These are phyloP conservation scores for Paratrypauchen microcephalus DNA, from an alignment of 2,797 vertebrate species.

Conservation along the genomic window DNA sequence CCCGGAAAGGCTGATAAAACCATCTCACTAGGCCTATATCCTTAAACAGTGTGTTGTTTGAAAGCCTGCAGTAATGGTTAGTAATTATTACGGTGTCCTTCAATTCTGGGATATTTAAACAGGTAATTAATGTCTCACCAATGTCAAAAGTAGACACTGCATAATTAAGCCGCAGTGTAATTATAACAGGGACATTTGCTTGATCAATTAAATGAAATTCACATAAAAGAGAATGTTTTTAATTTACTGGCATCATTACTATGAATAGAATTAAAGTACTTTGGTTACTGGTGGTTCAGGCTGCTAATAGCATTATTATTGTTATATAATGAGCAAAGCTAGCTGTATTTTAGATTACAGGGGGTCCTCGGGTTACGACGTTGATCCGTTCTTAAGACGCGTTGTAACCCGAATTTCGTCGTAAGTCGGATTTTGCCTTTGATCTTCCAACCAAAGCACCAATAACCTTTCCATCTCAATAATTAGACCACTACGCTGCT, in stretches of 20 bases:
- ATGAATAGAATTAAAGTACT: background rate
- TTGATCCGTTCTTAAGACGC: no score
- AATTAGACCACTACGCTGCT: no score
- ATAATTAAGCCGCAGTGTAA: conserved; percentile 11
- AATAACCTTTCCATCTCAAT: no score
- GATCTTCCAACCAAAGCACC: no score
- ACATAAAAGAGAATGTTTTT: conserved; percentile 9
- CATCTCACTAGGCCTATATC: background rate
- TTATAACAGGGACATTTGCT: conserved; percentile 9
- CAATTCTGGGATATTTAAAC: conserved; percentile 6
- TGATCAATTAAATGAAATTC: conserved; percentile 13
- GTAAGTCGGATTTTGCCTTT: no score
- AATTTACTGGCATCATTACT: background rate
- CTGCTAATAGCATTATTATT: background rate
- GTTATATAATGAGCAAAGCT: background rate
- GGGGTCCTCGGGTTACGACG: no score
- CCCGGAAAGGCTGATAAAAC: background rate
- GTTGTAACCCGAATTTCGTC: no score
- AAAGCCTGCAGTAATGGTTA: conserved; percentile 8
- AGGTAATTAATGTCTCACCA: conserved; percentile 12
- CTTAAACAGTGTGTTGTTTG: conserved; percentile 10
- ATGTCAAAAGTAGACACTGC: conserved; percentile 15
- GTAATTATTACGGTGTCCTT: conserved; percentile 10
- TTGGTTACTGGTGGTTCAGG: background rate
- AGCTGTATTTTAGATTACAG: background rate